Base-by-base conservation (phyloP, 2,888 invertebrate genomes). In the Polymixis lichenea region DNA sequence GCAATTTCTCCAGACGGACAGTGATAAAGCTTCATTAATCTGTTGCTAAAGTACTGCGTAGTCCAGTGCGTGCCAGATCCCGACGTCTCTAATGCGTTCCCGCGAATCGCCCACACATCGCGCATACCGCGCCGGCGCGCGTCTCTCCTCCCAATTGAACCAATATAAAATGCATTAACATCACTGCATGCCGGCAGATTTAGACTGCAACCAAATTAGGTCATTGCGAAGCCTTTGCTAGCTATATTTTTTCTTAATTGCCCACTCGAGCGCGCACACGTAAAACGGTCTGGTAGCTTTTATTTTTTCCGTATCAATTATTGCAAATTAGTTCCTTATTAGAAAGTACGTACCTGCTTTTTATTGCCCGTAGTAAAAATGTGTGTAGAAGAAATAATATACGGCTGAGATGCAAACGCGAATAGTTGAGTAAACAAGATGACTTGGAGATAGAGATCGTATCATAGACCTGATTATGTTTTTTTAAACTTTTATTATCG, bases 121-220 rank as follows among this genome's bases (percentile, higher is more conserved):
- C 89, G 95, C 96, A 96, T 95, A 94, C 96, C 95, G 92, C 95
- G 96, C 93, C 96, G 95, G 93, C 96, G 94, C 93, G 64, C 79
- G 79, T 78, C 83, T 80, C 79, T 92, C 89, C 92, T 91, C 89
- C 92, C 96, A 96, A 96, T 96, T 96, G 95, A 95, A 95, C 95
- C 96, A 96, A 96, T 96, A 96, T 96, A 96, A 96, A 96, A 96
- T 96, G 95, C 96, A 96, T 96, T 96, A 96, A 94, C 94, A 92
- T 93, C 90, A 93, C 90, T 91, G 91, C 94, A 92, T 94, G 94
- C 90, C 94, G 93, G 91, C 94, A 94, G 95, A 95, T 96, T 95
- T 94, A 92, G 90, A 90, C 85, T 88, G 89, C 88, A 88, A 76
- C 86, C 76, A 88, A 92, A 95, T 93, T 95, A 89, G 95, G 95